Evolutionary conservation across 2,113 vertebrate species (phyloP), one percentile per base, ranked within the genome.

Genomic region (Zeus faber): DNA sequence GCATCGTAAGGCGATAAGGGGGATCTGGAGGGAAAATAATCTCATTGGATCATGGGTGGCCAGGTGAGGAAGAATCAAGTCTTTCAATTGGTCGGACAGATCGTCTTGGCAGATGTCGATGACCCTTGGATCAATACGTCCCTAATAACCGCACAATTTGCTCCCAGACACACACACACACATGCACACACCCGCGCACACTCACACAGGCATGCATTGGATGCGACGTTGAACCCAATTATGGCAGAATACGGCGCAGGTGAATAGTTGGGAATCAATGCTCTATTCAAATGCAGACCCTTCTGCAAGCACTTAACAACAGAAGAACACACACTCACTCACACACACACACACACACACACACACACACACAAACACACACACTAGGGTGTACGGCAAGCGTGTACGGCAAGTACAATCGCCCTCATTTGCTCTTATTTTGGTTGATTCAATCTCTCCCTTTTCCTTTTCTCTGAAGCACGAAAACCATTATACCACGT

Each of bases 181-280:
- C 11, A 47, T 11, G 25, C 45, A 46, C 22, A 47, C 45, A 47
- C 22, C 16, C 35, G 24, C 13, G 4, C 10, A 54, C 35, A 40
- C 33, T 17, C 33, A 26, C 35, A 17, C 22, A 25, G 7, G 25
- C 35, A 23, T 35, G 52, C 54, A 23, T 7, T 1, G n/a, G 23
- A 31, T 14, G 58, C 55, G 39, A 57, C 3, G 3, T 44, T 53
- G 55, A 68, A 73, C 65, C 76, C 58, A 76, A 79, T 81, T 71
- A 79, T 55, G 51, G 60, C 49, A 6, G 35, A 61, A 58, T 54
- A 20, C 13, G 46, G 67, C 58, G 16, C 48, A 58, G 69, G 74
- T 72, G 70, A 51, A 77, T 73, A 65, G 3, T 14, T 22, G 50
- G 10, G 5, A 39, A 23, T 21, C 52, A 24, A 48, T 66, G 39